A percentile compares a stretch with the other conserved stretches of the same genome.
phyloP scores from a whole-genome alignment of 2,797 vertebrate species.

The Ptychobarbus kaznakovi region DNA sequence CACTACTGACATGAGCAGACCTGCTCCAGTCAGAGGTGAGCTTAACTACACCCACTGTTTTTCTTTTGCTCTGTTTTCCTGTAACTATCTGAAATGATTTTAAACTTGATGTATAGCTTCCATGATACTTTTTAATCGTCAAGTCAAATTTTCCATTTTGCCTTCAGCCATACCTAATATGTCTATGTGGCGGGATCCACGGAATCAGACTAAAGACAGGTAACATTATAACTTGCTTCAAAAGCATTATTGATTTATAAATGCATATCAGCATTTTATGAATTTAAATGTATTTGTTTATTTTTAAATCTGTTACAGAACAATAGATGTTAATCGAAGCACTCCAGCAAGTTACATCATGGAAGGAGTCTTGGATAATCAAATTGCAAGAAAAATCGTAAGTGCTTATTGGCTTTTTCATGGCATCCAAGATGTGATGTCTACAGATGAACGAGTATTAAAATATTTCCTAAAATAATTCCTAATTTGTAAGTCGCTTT shows the following conservation, averaged over 20 bases:
- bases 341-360: conserved; percentile 65
- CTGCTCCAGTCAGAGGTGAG: conserved; percentile 68
- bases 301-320: conserved; percentile 53
- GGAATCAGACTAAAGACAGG: conserved; percentile 70
- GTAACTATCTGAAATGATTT: background rate
- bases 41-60: background rate
- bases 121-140: background rate
- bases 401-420: background rate
- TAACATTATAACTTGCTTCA: conserved; percentile 40
- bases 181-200: conserved; percentile 73
- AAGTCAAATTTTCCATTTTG: background rate
- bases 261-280: background rate
- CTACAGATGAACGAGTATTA: background rate
- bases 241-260: background rate
- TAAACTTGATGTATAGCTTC: background rate
- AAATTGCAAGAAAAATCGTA: conserved; percentile 67
- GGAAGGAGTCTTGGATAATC: conserved; percentile 64
- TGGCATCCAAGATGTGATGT: background rate
- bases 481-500: no score
- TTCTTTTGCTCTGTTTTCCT: background rate
- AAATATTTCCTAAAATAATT: no score
- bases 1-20: conserved; percentile 68
- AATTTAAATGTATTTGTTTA: conserved; percentile 22
- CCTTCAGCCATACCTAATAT: conserved; percentile 67
- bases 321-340: conserved; percentile 58